phyloP scores from a whole-genome alignment of 1,140 invertebrate genomes.

The Camponotus pennsylvanicus region DNA sequence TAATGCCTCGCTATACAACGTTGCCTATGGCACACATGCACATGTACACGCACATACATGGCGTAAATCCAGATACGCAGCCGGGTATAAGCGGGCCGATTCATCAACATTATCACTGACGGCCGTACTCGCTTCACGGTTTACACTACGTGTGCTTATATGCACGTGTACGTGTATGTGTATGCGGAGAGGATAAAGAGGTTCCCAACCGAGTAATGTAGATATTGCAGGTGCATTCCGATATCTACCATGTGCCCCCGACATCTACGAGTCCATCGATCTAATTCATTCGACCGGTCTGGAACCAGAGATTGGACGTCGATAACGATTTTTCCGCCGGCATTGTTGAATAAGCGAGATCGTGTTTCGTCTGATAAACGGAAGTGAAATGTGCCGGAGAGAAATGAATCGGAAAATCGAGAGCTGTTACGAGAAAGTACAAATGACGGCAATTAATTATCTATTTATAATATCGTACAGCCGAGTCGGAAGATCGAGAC shows the following conservation, averaged over 20 bases:
- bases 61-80: conserved; percentile 63
- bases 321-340: conserved; percentile 40
- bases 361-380: conserved; percentile 21
- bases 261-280: conserved; percentile 53
- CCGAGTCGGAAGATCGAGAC: background rate
- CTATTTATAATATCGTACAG: conserved; percentile 32
- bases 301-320: background rate
- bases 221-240: conserved; percentile 60
- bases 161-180: background rate
- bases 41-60: background rate
- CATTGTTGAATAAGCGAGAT: conserved; percentile 1
- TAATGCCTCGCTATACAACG: conserved; percentile 42
- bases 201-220: conserved; percentile 55
- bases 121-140: conserved; percentile 73
- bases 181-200: conserved; percentile 48
- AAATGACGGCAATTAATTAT: conserved; percentile 45
- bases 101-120: conserved; percentile 85
- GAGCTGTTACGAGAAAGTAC: conserved; percentile 42
- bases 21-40: conserved; percentile 19
- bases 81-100: conserved; percentile 79
- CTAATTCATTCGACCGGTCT: conserved; percentile 45
- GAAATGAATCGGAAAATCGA: conserved; percentile 47
- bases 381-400: conserved; percentile 22
- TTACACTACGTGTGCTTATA: conserved; percentile 64
- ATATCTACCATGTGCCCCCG: conserved; percentile 25